Percentiles rank a stretch among this genome's conserved stretches.
Evolutionary conservation across 2,888 invertebrate species (phyloP).

Genomic region (Agrochola litura): DNA sequence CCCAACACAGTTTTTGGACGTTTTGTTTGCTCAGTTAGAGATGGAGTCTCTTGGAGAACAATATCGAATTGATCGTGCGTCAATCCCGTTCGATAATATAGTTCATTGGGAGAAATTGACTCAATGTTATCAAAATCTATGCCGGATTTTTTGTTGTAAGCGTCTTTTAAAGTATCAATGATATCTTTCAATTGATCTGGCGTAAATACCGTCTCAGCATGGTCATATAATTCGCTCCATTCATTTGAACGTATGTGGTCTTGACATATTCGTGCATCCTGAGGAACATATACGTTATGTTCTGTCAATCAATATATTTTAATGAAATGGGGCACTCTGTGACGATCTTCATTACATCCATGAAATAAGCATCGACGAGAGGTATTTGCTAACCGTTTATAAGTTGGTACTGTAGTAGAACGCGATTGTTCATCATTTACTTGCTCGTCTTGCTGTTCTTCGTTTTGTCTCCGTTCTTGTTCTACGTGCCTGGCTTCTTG

Average conservation of each 20-base stretch:
- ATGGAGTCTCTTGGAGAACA: conserved; percentile 6
- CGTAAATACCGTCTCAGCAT: conserved; percentile 2
- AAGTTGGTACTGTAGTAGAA: conserved; percentile 10
- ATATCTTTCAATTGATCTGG: conserved; percentile 2
- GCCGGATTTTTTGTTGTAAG: conserved; percentile 2
- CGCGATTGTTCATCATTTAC: conserved; percentile 2
- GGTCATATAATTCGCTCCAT: background rate
- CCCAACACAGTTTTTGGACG: conserved; percentile 1
- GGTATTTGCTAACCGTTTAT: conserved; percentile 15
- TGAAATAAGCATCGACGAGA: conserved; percentile 7
- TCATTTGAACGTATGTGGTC: too few species aligned
- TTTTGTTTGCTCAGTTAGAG: conserved; percentile 4
- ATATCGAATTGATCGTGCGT: conserved; percentile 6
- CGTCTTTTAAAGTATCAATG: conserved; percentile 2
- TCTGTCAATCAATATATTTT: conserved; percentile 7
- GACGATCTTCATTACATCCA: conserved; percentile 6
- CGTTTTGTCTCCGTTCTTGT: conserved; percentile 13
- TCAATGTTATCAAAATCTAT: conserved; percentile 4
- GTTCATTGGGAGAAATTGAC: conserved; percentile 1
- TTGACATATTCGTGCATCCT: too few species aligned
- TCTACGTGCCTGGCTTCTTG: conserved; percentile 22
- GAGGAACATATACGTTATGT: background rate
- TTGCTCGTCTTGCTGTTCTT: conserved; percentile 5
- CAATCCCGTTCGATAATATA: conserved; percentile 5
- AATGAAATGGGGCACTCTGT: conserved; percentile 14